phyloP scores from a whole-genome alignment of 2,113 vertebrate species.

The Loxodonta africana region DNA sequence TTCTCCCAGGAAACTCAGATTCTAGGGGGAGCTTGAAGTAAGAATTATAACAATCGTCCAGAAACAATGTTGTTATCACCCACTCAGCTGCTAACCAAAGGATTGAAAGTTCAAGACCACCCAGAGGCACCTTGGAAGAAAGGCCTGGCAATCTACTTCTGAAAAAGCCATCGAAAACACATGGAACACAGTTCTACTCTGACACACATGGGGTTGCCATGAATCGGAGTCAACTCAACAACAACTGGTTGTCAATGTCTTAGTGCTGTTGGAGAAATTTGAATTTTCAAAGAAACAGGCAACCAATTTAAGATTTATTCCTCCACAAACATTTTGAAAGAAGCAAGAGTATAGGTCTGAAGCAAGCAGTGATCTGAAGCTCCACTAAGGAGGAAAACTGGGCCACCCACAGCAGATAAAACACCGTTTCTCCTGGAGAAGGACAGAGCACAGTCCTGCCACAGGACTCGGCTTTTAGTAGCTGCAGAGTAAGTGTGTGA shows the following conservation, averaged over 20 bases:
- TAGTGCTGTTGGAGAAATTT: not conserved
- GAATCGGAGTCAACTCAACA: not conserved
- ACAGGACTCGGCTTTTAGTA: not conserved
- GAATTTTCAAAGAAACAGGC: constrained; percentile 28
- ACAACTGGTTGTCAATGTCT: not conserved
- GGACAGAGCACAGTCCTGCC: not conserved
- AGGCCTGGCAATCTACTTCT: not conserved
- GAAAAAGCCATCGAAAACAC: not conserved
- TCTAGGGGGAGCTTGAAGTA: not conserved
- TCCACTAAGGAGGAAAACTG: not conserved
- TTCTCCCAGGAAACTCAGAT: not conserved
- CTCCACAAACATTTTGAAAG: not conserved
- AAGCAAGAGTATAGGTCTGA: not conserved
- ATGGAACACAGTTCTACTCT: not conserved
- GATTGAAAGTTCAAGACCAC: not conserved
- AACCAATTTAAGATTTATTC: not conserved
- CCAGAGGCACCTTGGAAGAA: not conserved
- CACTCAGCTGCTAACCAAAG: not conserved
- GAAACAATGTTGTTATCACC: not conserved
- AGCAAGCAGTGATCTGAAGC: not conserved
- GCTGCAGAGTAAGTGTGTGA: not conserved
- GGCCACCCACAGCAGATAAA: not conserved
- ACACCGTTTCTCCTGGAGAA: not conserved
- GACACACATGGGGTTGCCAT: not conserved
- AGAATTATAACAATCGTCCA: constrained; percentile 7